Percentiles rank a stretch among this genome's conserved stretches.
Evolutionary conservation across 2,888 invertebrate genomes (phyloP).

Genomic region (Cantharis rufa): DNA sequence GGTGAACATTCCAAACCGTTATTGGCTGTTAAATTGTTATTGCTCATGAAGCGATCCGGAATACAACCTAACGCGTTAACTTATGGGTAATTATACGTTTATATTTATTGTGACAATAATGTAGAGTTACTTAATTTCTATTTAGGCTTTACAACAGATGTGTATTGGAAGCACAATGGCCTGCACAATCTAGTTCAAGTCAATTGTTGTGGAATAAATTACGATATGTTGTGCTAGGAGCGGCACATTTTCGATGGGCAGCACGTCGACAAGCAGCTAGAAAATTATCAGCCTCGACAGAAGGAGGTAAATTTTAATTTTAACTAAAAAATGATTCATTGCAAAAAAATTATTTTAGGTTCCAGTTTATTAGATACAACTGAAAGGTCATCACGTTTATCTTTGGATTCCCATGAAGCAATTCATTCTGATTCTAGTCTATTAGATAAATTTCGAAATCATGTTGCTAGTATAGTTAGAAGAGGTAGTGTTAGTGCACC

Average conservation of each 20-base stretch:
- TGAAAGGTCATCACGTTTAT: conserved; percentile 52
- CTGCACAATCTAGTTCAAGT: conserved; percentile 70
- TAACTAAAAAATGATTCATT: neutral
- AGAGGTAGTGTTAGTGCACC: conserved; percentile 43
- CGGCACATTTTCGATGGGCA: conserved; percentile 84
- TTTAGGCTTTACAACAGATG: conserved; percentile 68
- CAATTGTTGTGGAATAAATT: conserved; percentile 92
- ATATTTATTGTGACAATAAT: neutral
- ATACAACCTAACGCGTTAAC: conserved; percentile 97
- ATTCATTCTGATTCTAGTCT: conserved; percentile 50
- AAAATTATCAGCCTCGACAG: conserved; percentile 57
- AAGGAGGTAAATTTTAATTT: conserved; percentile 47
- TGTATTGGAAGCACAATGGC: conserved; percentile 95
- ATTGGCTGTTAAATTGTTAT: conserved; percentile 87
- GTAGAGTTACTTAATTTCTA: conserved; percentile 10
- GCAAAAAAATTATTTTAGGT: conserved; percentile 29
- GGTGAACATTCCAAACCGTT: conserved; percentile 93
- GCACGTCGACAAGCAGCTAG: conserved; percentile 65
- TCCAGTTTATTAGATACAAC: conserved; percentile 49
- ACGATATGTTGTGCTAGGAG: conserved; percentile 87
- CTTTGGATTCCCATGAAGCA: conserved; percentile 54
- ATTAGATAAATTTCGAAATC: conserved; percentile 63
- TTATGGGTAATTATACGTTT: conserved; percentile 71
- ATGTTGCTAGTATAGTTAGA: conserved; percentile 69
- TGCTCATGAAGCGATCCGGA: conserved; percentile 90